Evolutionary conservation across 2,888 invertebrate genomes (phyloP), one percentile per base, ranked within the genome.

Genomic region (Calameuta idolon): DNA sequence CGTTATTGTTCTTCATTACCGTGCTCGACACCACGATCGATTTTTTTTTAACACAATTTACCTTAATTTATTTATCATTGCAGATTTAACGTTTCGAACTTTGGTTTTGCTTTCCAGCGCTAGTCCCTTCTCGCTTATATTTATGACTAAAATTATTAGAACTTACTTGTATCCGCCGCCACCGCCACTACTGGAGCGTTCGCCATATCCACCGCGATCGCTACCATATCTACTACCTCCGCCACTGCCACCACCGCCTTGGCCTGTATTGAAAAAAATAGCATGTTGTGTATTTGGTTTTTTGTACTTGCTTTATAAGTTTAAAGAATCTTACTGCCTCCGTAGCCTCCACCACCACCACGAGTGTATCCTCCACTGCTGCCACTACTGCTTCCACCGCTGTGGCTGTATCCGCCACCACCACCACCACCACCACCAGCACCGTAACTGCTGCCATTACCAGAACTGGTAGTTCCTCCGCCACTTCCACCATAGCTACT

Each of bases 181-280:
- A 81, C 86, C 83, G 75, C 85, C 81, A 75, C 85, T 55, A 55
- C 55, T 81, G 69, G 91, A 90, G 82, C 91, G 89, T 84, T 91
- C 91, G 78, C 86, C 87, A 80, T 89, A 90, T 92, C 93, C 92
- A 91, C 93, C 92, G 89, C 94, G 90, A 92, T 94, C 92, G 75
- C 87, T 82, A 68, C 90, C 84, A 76, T 89, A 91, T 86, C 91
- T 79, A 30, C 81, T 78, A 34, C 85, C 85, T 68, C 84, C 85
- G 35, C 88, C 86, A 69, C 89, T 87, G 82, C 89, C 87, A 77
- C 88, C 87, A 76, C 90, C 90, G 89, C 94, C 93, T 91, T 94
- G 94, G 92, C 93, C 93, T 88, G 73, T 34, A 55, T 55, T 5
- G 23, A 23, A 23, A 5, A 55, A 23, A 55, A 23, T 55, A 55